Conservation (phyloP, 2,113 vertebrate genomes). For the Nannobrachium achirus region DNA sequence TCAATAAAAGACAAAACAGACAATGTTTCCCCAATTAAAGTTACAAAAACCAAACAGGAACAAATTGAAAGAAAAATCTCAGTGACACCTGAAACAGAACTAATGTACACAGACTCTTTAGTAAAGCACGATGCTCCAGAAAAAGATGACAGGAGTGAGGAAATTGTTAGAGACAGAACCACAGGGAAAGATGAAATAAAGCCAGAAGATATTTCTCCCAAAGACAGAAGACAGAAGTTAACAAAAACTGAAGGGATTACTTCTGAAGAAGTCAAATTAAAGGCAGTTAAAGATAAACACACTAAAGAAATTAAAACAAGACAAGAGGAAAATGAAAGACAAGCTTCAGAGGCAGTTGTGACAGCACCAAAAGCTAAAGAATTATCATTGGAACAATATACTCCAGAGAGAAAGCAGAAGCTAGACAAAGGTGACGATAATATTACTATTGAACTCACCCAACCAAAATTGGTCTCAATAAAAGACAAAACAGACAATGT, state of each 20-base stretch:
- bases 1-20: conserved; percentile 11
- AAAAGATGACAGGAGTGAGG: not conserved
- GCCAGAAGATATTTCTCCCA: conserved; percentile 17
- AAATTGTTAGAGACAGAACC: not conserved
- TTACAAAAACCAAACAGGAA: not conserved
- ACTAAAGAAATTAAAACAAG: conserved; percentile 1
- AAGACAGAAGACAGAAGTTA: not conserved
- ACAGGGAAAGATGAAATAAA: not conserved
- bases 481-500: not conserved
- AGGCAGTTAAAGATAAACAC: not conserved
- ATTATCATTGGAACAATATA: not conserved
- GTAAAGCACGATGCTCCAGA: not conserved
- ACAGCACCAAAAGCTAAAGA: not conserved
- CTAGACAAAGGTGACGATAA: not conserved
- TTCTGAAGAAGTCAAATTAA: not conserved
- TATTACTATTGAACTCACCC: not conserved
- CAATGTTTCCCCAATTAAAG: not conserved
- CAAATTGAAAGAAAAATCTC: not conserved
- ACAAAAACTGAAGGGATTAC: not conserved
- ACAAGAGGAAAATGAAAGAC: not conserved
- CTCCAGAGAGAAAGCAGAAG: not conserved
- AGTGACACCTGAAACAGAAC: not conserved
- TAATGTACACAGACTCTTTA: not conserved
- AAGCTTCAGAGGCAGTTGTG: not conserved
- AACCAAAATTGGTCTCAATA: not conserved